phyloP scores from a whole-genome alignment of 2,113 vertebrate genomes.

The Gadus macrocephalus region DNA sequence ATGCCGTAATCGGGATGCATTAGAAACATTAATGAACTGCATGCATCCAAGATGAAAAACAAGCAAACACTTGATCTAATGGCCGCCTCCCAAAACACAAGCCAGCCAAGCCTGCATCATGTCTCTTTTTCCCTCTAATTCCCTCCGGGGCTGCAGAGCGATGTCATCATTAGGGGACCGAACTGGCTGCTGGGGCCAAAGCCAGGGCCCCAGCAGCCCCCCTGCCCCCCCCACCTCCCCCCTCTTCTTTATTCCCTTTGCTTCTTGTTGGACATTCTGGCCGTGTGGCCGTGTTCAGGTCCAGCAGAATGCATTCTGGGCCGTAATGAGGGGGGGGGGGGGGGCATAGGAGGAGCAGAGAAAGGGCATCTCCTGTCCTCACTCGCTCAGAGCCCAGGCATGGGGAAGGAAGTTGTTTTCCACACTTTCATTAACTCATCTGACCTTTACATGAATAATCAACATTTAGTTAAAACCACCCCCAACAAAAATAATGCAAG shows the following conservation, averaged over 20 bases:
- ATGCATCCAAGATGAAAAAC: conserved; percentile 25
- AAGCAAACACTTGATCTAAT: conserved; percentile 58
- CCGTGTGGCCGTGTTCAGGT: conserved; percentile 40
- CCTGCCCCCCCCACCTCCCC: neutral
- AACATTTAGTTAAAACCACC: conserved; percentile 73
- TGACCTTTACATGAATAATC: conserved; percentile 84
- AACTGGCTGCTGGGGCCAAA: conserved; percentile 32
- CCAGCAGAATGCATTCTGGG: conserved; percentile 49
- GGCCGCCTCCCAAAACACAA: conserved; percentile 47
- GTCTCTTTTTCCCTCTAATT: neutral
- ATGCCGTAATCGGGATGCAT: conserved; percentile 54
- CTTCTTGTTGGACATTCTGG: too few relatives aligned
- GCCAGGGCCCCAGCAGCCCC: conserved; percentile 14
- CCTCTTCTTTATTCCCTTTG: neutral
- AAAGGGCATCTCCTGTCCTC: conserved; percentile 66
- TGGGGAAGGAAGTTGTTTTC: conserved; percentile 50
- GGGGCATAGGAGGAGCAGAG: conserved; percentile 41
- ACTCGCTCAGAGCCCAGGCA: conserved; percentile 54
- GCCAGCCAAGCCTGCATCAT: conserved; percentile 39
- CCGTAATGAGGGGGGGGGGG: conserved; percentile 65
- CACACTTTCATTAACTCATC: conserved; percentile 75
- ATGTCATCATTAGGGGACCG: conserved; percentile 64
- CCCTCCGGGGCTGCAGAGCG: conserved; percentile 36
- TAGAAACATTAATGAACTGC: neutral
- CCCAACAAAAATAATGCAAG: conserved; percentile 33